Conservation (phyloP, 2,113 vertebrate species). For the Mirza zaza region DNA sequence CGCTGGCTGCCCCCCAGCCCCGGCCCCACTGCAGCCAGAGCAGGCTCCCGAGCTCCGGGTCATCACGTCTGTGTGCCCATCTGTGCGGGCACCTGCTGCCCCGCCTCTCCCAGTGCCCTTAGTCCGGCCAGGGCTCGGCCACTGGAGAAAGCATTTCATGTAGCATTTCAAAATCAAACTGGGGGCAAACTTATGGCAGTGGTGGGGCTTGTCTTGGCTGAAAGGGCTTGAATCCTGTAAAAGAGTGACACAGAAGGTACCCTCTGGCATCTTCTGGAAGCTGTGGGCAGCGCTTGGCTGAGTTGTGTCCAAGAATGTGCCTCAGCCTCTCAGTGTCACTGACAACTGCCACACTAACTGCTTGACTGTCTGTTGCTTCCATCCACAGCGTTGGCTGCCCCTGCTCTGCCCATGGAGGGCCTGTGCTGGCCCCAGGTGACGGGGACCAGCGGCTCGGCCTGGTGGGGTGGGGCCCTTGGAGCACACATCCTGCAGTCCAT, state of each 20-base stretch:
- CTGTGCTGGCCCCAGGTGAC: not conserved
- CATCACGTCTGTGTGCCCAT: not conserved
- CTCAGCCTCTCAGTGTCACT: not conserved
- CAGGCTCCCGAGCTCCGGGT: not conserved
- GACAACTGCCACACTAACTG: not conserved
- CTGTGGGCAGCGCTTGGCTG: not conserved
- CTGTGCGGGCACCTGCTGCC: not conserved
- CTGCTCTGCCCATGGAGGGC: not conserved
- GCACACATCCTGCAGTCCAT: not conserved
- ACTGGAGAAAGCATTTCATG: not conserved
- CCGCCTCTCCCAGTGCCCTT: not conserved
- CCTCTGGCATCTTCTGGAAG: not conserved
- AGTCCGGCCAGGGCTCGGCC: not conserved
- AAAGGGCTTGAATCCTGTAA: not conserved
- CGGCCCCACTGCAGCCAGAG: not conserved
- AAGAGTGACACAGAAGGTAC: not conserved
- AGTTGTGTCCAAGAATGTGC: not conserved
- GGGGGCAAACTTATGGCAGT: not conserved
- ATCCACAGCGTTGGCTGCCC: not conserved
- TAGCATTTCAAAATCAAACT: not conserved
- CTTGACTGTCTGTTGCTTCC: rapidly evolving
- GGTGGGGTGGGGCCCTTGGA: rapidly evolving
- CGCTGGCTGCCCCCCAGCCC: not conserved
- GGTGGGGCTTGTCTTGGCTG: not conserved
- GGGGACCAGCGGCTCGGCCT: not conserved